phyloP scores from a whole-genome alignment of 1,140 invertebrate species.

The Danaus plexippus region DNA sequence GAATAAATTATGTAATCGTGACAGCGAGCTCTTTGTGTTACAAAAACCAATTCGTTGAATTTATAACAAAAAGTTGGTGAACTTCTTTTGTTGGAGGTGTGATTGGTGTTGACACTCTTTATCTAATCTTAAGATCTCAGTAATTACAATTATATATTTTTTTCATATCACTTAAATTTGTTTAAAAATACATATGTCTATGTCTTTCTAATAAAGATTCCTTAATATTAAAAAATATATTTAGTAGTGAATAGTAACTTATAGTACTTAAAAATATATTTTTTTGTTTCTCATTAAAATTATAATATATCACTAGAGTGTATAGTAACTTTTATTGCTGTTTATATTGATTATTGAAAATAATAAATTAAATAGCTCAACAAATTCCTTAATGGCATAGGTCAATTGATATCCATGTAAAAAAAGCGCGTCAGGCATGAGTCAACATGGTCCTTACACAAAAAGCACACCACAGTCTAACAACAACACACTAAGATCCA shows the following conservation, averaged over 20 bases:
- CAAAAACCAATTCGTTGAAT: constrained; percentile 17
- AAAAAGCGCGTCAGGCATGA: constrained; percentile 65
- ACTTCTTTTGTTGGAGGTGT: constrained; percentile 5
- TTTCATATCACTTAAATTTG: not conserved
- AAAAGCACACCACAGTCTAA: constrained; percentile 36
- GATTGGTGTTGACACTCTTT: constrained; percentile 7
- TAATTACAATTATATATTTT: constrained; percentile 7
- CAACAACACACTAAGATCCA: constrained; percentile 54
- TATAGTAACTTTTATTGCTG: no score
- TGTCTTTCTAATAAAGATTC: no score
- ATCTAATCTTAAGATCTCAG: not conserved
- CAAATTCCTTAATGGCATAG: no score
- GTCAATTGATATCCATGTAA: no score
- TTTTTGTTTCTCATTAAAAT: no score
- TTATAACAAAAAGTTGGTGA: constrained; percentile 10
- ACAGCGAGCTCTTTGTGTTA: constrained; percentile 17
- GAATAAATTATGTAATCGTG: constrained; percentile 19
- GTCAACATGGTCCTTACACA: constrained; percentile 62
- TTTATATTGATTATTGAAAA: no score
- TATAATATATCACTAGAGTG: no score
- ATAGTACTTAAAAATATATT: no score
- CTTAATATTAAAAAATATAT: no score
- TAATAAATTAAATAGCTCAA: no score
- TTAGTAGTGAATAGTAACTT: no score
- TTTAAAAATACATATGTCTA: no score